phyloP scores from a whole-genome alignment of 1,140 invertebrate genomes.

The Caenorhabditis latens region DNA sequence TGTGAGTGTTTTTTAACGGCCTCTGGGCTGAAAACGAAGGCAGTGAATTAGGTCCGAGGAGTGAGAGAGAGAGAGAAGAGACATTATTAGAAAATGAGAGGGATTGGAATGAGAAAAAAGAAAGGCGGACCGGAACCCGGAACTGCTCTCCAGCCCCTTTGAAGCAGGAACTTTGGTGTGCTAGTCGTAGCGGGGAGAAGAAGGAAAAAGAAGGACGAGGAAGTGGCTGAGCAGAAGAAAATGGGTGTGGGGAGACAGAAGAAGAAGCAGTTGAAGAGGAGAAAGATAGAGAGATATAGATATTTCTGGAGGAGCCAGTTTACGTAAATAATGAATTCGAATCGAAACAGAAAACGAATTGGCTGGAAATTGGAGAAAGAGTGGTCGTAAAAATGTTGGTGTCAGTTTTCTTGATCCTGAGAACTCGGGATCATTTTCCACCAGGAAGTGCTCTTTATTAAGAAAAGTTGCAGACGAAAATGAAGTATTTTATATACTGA shows the following conservation, averaged over 20 bases:
- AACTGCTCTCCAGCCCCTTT: slow-evolving; percentile 1
- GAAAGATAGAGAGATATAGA: neutral
- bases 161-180: slow-evolving; percentile 46
- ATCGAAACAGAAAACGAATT: neutral
- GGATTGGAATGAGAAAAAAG: neutral
- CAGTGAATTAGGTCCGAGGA: slow-evolving; percentile 29
- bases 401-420: too few relatives aligned
- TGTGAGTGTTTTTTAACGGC: slow-evolving; percentile 37
- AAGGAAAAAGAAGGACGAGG: neutral
- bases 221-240: slow-evolving; percentile 20
- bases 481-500: neutral
- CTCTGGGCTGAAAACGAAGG: slow-evolving; percentile 26
- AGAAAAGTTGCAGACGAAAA: neutral
- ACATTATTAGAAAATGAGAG: slow-evolving; percentile 7
- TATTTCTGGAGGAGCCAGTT: slow-evolving; percentile 12
- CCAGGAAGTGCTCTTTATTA: neutral
- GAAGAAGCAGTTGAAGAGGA: neutral
- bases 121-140: slow-evolving; percentile 47
- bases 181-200: neutral
- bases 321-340: slow-evolving; percentile 21
- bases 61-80: neutral
- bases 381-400: neutral
- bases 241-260: neutral
- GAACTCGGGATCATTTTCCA: too few relatives aligned
- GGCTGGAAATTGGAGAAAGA: neutral